Conservation (phyloP, 2,888 invertebrate genomes). For the Schizaphis graminum region DNA sequence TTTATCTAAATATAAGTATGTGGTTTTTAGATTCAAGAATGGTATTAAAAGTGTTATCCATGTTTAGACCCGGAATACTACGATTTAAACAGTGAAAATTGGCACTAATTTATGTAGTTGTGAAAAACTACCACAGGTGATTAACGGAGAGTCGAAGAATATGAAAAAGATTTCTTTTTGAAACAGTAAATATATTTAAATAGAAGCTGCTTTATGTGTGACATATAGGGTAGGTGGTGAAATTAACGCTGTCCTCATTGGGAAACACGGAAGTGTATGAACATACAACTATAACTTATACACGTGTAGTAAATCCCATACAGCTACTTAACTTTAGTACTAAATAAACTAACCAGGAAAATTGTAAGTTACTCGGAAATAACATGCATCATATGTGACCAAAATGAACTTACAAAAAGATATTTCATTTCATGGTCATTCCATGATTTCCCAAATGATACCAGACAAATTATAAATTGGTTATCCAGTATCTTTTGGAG, state of each 20-base stretch:
- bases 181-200: neutral
- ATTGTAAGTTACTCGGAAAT: too few relatives aligned
- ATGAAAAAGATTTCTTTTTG: neutral
- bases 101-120: neutral
- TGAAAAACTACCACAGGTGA: neutral
- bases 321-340: too few relatives aligned
- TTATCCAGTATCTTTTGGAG: neutral
- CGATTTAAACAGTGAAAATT: neutral
- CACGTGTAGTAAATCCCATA: too few relatives aligned
- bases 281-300: too few relatives aligned
- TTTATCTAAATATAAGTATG: neutral
- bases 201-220: neutral
- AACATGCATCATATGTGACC: too few relatives aligned
- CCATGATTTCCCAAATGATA: neutral
- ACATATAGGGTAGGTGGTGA: too few relatives aligned
- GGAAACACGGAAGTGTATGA: too few relatives aligned
- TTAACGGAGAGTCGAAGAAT: neutral
- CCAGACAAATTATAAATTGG: neutral
- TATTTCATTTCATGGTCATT: too few relatives aligned
- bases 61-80: neutral
- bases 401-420: too few relatives aligned
- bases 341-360: too few relatives aligned
- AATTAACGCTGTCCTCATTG: too few relatives aligned
- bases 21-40: too few relatives aligned
- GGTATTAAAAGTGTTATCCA: neutral